Conservation (phyloP, 2,888 invertebrate species). For the Synanthedon myopaeformis region DNA sequence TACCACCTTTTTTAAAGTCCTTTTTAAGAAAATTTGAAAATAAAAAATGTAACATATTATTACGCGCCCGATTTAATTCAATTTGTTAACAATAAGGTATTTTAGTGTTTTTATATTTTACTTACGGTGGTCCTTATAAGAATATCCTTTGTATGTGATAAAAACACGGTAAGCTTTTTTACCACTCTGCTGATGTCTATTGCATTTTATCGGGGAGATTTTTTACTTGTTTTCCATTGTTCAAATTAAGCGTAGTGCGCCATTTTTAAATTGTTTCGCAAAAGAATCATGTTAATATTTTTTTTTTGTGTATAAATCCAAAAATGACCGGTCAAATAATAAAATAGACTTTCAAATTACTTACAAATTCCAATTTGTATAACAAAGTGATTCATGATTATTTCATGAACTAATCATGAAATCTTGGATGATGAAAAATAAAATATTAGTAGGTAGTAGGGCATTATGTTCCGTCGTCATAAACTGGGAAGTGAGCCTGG, state of each 20-base stretch:
- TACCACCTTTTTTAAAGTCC: too few species aligned
- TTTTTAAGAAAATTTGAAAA: too few species aligned
- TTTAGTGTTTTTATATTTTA: constrained; percentile 25
- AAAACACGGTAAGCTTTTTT: not conserved
- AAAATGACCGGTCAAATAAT: constrained; percentile 16
- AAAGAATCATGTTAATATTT: not conserved
- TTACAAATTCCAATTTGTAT: too few species aligned
- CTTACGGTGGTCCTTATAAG: constrained; percentile 31
- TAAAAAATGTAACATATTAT: constrained; percentile 29
- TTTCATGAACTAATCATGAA: too few species aligned
- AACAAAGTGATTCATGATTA: too few species aligned
- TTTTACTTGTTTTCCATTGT: not conserved
- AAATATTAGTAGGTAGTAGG: too few species aligned
- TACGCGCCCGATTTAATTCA: constrained; percentile 51
- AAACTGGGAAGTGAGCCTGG: too few species aligned
- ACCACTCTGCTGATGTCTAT: not conserved
- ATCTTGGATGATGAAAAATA: too few species aligned
- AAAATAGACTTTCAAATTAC: not conserved
- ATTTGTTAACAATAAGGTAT: constrained; percentile 49
- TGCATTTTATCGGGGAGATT: not conserved
- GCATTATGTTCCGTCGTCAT: too few species aligned
- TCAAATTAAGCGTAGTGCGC: not conserved
- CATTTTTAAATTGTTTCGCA: not conserved
- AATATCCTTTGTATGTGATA: not conserved
- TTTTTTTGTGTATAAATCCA: not conserved